Evolutionary conservation across 2,797 vertebrate genomes (phyloP).

Genomic region (Phoebastria nigripes): DNA sequence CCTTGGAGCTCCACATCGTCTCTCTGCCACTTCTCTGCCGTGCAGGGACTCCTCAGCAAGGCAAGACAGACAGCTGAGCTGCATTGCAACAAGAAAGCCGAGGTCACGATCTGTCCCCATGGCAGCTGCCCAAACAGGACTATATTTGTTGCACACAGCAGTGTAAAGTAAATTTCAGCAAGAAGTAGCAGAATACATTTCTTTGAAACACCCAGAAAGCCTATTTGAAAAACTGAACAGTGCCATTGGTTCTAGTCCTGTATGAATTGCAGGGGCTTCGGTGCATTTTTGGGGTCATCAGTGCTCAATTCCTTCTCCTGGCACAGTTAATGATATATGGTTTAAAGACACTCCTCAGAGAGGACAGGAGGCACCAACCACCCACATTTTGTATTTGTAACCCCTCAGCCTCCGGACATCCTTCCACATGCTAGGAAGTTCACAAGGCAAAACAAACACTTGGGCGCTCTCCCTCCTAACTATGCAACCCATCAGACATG

Average conservation of each 20-base stretch:
- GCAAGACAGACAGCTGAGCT: background rate
- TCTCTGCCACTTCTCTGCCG: fast-evolving
- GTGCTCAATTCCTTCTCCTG: background rate
- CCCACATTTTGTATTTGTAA: background rate
- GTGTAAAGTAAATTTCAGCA: background rate
- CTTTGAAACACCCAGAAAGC: background rate
- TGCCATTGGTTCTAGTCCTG: background rate
- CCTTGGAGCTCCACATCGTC: too few relatives aligned
- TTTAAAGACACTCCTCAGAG: background rate
- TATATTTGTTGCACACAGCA: background rate
- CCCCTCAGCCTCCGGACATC: background rate
- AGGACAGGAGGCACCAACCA: background rate
- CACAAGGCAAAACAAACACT: background rate
- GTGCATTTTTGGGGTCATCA: background rate
- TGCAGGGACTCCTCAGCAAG: background rate
- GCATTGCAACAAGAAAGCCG: fast-evolving
- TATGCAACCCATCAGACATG: background rate
- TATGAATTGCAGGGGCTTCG: background rate
- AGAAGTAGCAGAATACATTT: background rate
- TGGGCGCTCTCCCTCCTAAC: background rate
- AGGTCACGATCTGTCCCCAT: fast-evolving
- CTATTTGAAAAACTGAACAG: background rate
- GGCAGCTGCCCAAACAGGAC: background rate
- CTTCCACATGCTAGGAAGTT: background rate
- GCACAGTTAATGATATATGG: fast-evolving